Percentiles rank a stretch among this genome's conserved stretches.
phyloP scores from a whole-genome alignment of 2,888 invertebrate species.

The Cyclophora punctaria region DNA sequence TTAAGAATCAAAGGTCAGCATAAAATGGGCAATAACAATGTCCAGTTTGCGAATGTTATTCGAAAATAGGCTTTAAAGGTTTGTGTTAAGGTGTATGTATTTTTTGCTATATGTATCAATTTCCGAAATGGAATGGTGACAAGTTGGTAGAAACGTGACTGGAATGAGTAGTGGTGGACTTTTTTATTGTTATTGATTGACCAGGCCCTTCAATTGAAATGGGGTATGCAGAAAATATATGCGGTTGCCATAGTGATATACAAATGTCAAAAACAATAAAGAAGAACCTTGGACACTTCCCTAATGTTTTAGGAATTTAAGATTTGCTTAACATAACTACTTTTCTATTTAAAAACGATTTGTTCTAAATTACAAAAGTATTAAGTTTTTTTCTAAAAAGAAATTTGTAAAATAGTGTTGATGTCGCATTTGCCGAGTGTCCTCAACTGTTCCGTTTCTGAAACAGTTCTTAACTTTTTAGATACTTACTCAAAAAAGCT shows the following conservation, averaged over 20 bases:
- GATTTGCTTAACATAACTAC: too few relatives aligned
- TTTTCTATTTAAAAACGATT: too few relatives aligned
- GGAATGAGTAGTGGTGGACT: conserved; percentile 53
- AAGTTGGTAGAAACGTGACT: conserved; percentile 58
- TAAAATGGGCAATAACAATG: conserved; percentile 25
- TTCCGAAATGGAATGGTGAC: conserved; percentile 66
- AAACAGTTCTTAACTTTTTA: too few relatives aligned
- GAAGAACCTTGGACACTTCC: too few relatives aligned
- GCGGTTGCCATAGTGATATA: too few relatives aligned
- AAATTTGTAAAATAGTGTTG: too few relatives aligned
- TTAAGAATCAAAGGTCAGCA: conserved; percentile 24
- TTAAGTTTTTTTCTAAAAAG: too few relatives aligned
- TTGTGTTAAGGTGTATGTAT: conserved; percentile 22
- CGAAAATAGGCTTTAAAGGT: conserved; percentile 29
- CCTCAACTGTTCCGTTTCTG: too few relatives aligned
- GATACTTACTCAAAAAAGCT: conserved; percentile 9
- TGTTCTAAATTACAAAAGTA: too few relatives aligned
- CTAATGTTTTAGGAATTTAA: too few relatives aligned
- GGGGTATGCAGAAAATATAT: neutral
- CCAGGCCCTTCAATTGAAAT: conserved; percentile 25
- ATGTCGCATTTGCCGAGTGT: too few relatives aligned
- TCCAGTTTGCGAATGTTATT: conserved; percentile 7
- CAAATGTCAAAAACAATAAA: too few relatives aligned
- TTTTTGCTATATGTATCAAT: conserved; percentile 61
- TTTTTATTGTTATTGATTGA: conserved; percentile 68